Evolutionary conservation across 2,113 vertebrate genomes (phyloP), one percentile per base, ranked within the genome.

Genomic region (Anarrhichthys ocellatus): DNA sequence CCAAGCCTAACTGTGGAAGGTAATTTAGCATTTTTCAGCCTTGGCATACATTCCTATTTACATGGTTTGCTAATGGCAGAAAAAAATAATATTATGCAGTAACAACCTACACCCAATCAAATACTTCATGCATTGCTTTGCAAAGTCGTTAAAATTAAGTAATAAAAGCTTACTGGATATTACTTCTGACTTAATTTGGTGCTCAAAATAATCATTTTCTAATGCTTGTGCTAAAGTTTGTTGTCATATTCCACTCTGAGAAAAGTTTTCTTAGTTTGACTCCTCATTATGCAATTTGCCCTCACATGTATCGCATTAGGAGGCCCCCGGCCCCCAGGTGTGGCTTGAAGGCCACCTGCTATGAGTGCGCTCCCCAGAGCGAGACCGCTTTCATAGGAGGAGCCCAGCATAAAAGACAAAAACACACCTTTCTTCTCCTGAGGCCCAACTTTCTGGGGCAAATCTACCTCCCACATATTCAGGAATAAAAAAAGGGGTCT

Each of bases 81-180:
- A 93, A 94, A 22, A 89, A 88, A 89, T 89, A 92, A 93, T 90
- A 93, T 93, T 88, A 89, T 85, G 73, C 91, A 80, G 87, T 85
- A 84, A 93, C 85, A 94, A 92, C 89, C 89, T 89, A 87, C 89
- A 91, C 71, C 90, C 87, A 89, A 93, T 92, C 87, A 92, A 83
- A 91, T 68, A 81, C 86, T 89, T 94, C 73, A 78, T 94, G 94
- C 95, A 87, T 91, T 89, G 85, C 96, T 97, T 96, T 97, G 83
- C 82, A 82, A 77, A 81, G 66, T 82, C 20, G 56, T 76, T 79
- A 72, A 89, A 91, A 89, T 87, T 58, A 96, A 96, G 94, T 86
- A 78, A 87, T 91, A 90, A 91, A 95, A 95, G 96, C 96, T 96
- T 95, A 95, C 94, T 96, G 95, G 96, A 96, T 95, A 96, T 95